Base-by-base conservation (phyloP, 2,113 vertebrate genomes). In the Propithecus coquereli region DNA sequence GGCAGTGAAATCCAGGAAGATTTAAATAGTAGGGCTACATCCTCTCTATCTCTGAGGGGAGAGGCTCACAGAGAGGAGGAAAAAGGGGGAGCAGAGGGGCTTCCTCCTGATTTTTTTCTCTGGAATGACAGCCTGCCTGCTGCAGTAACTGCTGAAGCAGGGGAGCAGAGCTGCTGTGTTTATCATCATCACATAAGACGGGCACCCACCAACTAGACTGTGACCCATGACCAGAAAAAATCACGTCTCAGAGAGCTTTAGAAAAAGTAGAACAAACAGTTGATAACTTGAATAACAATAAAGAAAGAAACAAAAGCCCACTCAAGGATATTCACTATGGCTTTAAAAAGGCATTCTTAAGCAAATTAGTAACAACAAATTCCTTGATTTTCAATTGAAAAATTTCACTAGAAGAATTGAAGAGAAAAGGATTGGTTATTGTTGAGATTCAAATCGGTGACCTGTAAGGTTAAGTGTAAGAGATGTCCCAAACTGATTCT, bases 311-410 rank as follows among this genome's bases (percentile, higher is more conserved):
- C 5, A 65, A 57, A 91, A 91, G 66, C 5, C 43, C 8, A 87
- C 23, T 57, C 74, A 83, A 37, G 17, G 18, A 68, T 79, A 61
- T 37, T 85, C 52, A 94, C 14, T 34, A 45, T 68, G 18, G 47
- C 20, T 95, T 95, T 27, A 63, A 57, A 92, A 90, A 90, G 54
- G 34, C 12, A 54, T 92, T 87, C 61, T 87, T 79, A 74, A 87
- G 37, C 23, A 89, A 79, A 82, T 68, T 88, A 66, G 32, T 34
- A 80, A 71, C 40, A 81, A 82, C 34, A 81, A 34, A 74, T 76
- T 68, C 3, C 4, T 70, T 17, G 9, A 71, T 87, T 83, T 92
- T 81, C 40, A 83, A 59, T 65, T n/a, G 32, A 40, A 74, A 94
- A 68, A 47, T 66, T 34, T 87, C 59, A 61, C 13, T 54, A 30